Evolutionary conservation across 2,797 vertebrate species (phyloP).

Genomic region (Monodelphis domestica): DNA sequence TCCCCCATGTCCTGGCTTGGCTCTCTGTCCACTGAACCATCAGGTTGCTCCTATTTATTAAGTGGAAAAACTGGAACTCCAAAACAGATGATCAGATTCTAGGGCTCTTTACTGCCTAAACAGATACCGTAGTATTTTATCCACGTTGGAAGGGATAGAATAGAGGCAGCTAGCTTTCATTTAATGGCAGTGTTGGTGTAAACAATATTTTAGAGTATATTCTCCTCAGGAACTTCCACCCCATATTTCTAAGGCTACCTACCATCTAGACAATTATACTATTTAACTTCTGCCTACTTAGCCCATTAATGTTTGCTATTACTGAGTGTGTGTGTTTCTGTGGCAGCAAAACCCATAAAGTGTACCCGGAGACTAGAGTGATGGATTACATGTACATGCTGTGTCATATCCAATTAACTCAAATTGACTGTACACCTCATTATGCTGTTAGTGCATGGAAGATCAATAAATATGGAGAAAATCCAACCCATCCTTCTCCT

Average conservation of each 20-base stretch:
- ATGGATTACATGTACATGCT: slow-evolving; percentile 95
- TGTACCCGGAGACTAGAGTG: slow-evolving; percentile 90
- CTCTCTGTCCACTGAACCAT: too few species aligned
- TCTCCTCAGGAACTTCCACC: background rate
- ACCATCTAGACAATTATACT: slow-evolving; percentile 65
- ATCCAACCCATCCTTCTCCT: slow-evolving; percentile 87
- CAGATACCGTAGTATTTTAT: background rate
- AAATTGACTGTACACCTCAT: slow-evolving; percentile 94
- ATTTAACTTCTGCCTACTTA: slow-evolving; percentile 81
- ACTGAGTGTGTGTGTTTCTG: slow-evolving; percentile 88
- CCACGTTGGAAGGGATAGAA: background rate
- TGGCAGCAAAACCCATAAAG: slow-evolving; percentile 92
- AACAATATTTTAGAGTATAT: background rate
- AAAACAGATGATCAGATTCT: background rate
- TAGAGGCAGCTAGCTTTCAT: background rate
- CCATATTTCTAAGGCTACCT: background rate
- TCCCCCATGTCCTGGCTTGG: too few species aligned
- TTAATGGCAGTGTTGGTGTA: background rate
- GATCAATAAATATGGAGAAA: slow-evolving; percentile 98
- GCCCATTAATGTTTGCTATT: slow-evolving; percentile 91
- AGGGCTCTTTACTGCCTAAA: background rate
- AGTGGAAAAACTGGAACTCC: background rate
- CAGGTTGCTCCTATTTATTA: too few species aligned
- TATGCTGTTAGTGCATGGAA: slow-evolving; percentile 93
- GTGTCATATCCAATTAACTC: slow-evolving; percentile 99